Evolutionary conservation across 2,888 invertebrate genomes (phyloP), one percentile per base, ranked within the genome.

Genomic region (Tanytarsus gracilentus): DNA sequence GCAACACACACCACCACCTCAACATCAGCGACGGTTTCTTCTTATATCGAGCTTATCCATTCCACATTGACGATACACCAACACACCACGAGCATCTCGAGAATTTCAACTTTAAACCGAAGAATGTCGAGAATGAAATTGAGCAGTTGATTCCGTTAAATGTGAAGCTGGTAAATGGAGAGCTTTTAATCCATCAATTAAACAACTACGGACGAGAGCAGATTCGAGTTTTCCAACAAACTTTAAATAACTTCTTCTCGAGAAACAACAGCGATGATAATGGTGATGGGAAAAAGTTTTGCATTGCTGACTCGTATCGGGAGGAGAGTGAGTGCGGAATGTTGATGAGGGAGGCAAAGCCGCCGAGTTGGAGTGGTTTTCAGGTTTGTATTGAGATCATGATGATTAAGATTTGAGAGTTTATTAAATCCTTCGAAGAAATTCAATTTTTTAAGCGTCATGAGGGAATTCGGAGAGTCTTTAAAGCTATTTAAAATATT

Each of bases 111-210:
- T 58, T 58, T 16, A 27, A 48, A 11, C 58, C 58, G 26, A 58
- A 48, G 8, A 48, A 58, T 14, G 8, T 58, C 30, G 48, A 58
- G 48, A 48, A 21, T 23, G 21, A 16, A 27, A 40, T 58, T 18
- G 23, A 40, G n/a, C 9, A 44, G 11, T 27, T 61, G 25, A 25
- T 50, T 14, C 61, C 61, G 39, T 55, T 55, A 40, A 56, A 61
- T 40, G 30, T 50, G n/a, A 56, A 29, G 40, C 23, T 61, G n/a
- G 14, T 16, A 6, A 50, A 29, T 16, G 36, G 39, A 14, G 27
- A 33, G 5, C 9, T 29, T 23, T 26, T 58, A 30, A 50, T 61
- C 26, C 39, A 61, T 30, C 29, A 53, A 50, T 50, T 61, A 18
- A 61, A 61, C 26, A 30, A 50, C 33, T 56, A 49, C 21, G 51